phyloP scores from a whole-genome alignment of 2,888 invertebrate genomes.

The Polymixis lichenea region DNA sequence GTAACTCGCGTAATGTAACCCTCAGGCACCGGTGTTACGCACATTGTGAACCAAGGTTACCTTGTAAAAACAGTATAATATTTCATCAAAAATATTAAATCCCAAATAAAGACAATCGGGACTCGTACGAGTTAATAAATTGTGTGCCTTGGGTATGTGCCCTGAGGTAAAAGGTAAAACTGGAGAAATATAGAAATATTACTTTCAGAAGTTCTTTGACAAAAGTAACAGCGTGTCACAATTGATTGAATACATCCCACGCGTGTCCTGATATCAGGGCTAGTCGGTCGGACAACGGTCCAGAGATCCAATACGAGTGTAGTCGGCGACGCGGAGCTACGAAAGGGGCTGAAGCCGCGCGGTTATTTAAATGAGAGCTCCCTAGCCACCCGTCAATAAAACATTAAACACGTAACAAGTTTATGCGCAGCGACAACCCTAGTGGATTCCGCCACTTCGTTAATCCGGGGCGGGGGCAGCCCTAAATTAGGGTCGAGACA shows the following conservation, averaged over 20 bases:
- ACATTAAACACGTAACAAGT: slow-evolving; percentile 91
- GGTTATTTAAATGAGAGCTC: slow-evolving; percentile 89
- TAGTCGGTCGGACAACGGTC: slow-evolving; percentile 50
- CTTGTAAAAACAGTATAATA: slow-evolving; percentile 14
- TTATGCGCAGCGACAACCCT: slow-evolving; percentile 90
- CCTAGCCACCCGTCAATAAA: slow-evolving; percentile 90
- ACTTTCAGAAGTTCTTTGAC: neutral
- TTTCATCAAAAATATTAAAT: slow-evolving; percentile 24
- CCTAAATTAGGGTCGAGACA: slow-evolving; percentile 91
- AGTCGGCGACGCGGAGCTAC: slow-evolving; percentile 33
- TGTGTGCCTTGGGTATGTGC: neutral
- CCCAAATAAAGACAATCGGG: neutral
- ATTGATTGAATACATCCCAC: slow-evolving; percentile 11
- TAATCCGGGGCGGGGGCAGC: slow-evolving; percentile 90
- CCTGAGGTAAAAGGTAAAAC: neutral
- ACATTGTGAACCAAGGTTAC: slow-evolving; percentile 25
- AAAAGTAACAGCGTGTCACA: slow-evolving; percentile 6
- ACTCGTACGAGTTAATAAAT: slow-evolving; percentile 3
- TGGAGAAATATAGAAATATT: slow-evolving; percentile 4
- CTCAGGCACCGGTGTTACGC: slow-evolving; percentile 64
- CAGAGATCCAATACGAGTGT: slow-evolving; percentile 59
- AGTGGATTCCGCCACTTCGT: slow-evolving; percentile 91
- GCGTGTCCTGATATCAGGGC: slow-evolving; percentile 36
- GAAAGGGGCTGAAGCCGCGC: slow-evolving; percentile 72
- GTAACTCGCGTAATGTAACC: slow-evolving; percentile 29